Conservation (phyloP, 1,140 invertebrate species). For the Drosophila pruinosa region DNA sequence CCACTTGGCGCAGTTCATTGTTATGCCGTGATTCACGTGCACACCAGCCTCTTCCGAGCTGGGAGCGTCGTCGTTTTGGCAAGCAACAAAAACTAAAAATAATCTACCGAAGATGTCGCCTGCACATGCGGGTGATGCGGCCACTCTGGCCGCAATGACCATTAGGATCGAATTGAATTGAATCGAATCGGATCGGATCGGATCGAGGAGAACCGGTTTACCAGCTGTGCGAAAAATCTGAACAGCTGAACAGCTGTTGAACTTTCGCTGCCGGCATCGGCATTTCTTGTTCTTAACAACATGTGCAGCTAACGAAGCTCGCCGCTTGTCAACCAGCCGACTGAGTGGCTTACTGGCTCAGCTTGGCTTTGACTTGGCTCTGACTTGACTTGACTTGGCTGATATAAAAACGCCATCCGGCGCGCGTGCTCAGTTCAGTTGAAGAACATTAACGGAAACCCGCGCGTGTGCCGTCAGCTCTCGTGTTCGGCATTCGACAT, state of each 20-base stretch:
- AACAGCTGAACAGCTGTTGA: slow-evolving; percentile 51
- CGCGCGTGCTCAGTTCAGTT: slow-evolving; percentile 75
- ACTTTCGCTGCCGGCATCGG: slow-evolving; percentile 65
- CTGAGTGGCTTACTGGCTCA: background rate
- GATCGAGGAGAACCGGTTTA: slow-evolving; percentile 52
- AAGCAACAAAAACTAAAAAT: slow-evolving; percentile 17
- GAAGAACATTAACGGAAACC: slow-evolving; percentile 73
- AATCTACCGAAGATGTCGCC: slow-evolving; percentile 7
- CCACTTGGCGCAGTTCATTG: slow-evolving; percentile 9
- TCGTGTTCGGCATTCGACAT: slow-evolving; percentile 35
- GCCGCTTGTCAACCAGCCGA: background rate
- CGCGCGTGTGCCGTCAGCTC: slow-evolving; percentile 59
- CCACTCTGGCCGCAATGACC: background rate
- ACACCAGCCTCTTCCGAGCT: slow-evolving; percentile 11
- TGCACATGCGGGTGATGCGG: background rate
- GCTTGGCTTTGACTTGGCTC: background rate
- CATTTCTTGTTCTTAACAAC: slow-evolving; percentile 63
- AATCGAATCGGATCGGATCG: background rate
- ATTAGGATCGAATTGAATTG: background rate
- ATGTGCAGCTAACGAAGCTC: slow-evolving; percentile 42
- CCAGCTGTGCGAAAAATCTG: slow-evolving; percentile 55
- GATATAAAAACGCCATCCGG: slow-evolving; percentile 72
- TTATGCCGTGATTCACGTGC: slow-evolving; percentile 32
- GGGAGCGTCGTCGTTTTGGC: slow-evolving; percentile 24
- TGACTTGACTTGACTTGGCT: slow-evolving; percentile 35